A percentile compares a stretch with the other conserved stretches of the same genome.
These are phyloP conservation scores for Catocala sponsa DNA, from an alignment of 2,888 invertebrate species.

Conservation along the genomic window DNA sequence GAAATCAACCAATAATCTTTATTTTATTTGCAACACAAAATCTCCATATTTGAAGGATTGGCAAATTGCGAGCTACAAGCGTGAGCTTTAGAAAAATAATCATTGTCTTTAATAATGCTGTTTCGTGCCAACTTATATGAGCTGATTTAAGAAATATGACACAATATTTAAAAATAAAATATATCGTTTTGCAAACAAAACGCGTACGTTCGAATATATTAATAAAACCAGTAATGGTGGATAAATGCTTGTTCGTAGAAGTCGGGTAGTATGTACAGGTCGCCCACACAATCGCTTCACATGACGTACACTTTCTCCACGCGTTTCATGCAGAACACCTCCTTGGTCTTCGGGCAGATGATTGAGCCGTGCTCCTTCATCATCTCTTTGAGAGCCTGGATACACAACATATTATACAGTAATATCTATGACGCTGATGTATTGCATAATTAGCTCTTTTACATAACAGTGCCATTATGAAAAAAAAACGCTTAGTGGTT, in stretches of 20 bases:
- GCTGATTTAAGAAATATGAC: neutral
- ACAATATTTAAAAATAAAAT: neutral
- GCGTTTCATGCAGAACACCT: conserved; percentile 96
- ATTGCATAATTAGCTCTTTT: no score
- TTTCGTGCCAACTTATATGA: no score
- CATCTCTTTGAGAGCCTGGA: conserved; percentile 96
- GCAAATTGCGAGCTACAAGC: no score
- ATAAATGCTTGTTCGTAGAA: conserved; percentile 18
- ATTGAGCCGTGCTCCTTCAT: conserved; percentile 97
- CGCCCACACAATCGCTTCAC: conserved; percentile 80
- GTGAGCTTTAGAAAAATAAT: no score
- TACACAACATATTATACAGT: conserved; percentile 22
- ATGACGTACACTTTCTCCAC: conserved; percentile 99
- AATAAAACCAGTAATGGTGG: conserved; percentile 18
- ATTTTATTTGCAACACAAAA: no score
- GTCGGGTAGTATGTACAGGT: conserved; percentile 16
- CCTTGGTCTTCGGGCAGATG: conserved; percentile 97
- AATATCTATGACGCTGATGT: no score
- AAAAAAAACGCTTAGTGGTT: no score
- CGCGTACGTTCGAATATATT: neutral
- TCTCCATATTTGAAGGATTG: no score
- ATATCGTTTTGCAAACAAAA: no score
- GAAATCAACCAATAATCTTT: no score
- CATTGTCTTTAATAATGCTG: no score
- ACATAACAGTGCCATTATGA: no score